Evolutionary conservation across 2,888 invertebrate species (phyloP).

Genomic region (Hyalella azteca): DNA sequence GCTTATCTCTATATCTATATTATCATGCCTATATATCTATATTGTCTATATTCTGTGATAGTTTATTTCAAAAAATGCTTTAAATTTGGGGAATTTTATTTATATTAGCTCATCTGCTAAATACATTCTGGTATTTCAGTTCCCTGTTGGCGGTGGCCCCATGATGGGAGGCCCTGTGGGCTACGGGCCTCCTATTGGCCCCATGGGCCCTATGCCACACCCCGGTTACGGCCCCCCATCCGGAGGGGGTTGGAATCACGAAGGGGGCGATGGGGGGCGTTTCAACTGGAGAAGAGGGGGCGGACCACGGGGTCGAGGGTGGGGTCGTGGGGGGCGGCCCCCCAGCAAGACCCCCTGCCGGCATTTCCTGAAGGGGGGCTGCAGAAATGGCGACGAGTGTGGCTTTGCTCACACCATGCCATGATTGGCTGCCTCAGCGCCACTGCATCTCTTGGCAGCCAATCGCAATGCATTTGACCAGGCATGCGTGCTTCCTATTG

Average conservation of each 20-base stretch:
- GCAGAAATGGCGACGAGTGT: constrained; percentile 82
- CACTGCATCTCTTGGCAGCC: no score
- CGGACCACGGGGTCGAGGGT: constrained; percentile 40
- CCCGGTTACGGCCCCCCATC: neutral
- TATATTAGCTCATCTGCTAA: no score
- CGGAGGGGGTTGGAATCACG: neutral
- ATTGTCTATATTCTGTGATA: no score
- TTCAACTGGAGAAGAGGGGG: neutral
- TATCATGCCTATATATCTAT: no score
- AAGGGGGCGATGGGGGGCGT: neutral
- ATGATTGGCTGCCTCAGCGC: no score
- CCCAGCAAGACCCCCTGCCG: constrained; percentile 69
- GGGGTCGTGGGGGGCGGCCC: constrained; percentile 39
- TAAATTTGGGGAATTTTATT: no score
- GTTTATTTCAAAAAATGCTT: no score
- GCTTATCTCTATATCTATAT: no score
- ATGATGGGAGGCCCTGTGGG: neutral
- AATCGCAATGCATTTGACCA: no score
- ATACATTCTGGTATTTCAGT: neutral
- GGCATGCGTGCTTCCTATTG: no score
- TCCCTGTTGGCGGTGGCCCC: neutral
- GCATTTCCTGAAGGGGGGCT: constrained; percentile 80
- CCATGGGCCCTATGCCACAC: constrained; percentile 1
- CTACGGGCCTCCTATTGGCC: neutral
- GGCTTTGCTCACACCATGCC: constrained; percentile 76